Base-by-base conservation (phyloP, 2,888 invertebrate species). In the Andrena haemorrhoa region DNA sequence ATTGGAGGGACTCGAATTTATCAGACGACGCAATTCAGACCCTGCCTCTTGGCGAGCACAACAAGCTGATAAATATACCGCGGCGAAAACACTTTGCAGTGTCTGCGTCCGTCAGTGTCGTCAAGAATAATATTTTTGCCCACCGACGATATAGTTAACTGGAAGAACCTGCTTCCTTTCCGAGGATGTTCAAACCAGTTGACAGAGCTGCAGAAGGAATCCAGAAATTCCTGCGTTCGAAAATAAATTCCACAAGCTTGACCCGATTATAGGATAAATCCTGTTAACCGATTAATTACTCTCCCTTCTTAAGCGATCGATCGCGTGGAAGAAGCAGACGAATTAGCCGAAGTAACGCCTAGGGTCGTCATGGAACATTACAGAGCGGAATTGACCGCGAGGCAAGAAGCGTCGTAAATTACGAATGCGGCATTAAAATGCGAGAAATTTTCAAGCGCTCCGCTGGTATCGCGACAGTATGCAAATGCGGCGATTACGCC, bases 381-480 rank as follows among this genome's bases (percentile, higher is more conserved):
- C 60, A 23, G 6, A 12, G 47, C 10, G n/a, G 35, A 56, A 41
- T 56, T 47, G 31, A 56, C 31, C 23, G 16, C 7, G 33, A 20
- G 7, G 10, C n/a, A n/a, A 16, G 1, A 12, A 29, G 5, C n/a
- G 26, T n/a, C 49, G 49, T 51, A 26, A 68, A 56, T 72, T 35
- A 78, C 63, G 12, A 26, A 56, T 26, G 49, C 56, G 58, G 47
- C 53, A 64, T 49, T 68, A 69, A 69, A 69, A 64, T 29, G 33
- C 56, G 35, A 35, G 47, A 58, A 61, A 63, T 51, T 23, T 63
- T 23, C 20, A 58, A 41, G 33, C 41, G 60, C 20, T 35, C 12
- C n/a, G 31, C 20, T 35, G 33, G n/a, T 47, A 61, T 63, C 12
- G 53, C 53, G 66, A 47, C 47, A 47, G 65, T 65, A 78, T 68